Base-by-base conservation (phyloP, 2,113 vertebrate genomes). In the Nettapus auritus region DNA sequence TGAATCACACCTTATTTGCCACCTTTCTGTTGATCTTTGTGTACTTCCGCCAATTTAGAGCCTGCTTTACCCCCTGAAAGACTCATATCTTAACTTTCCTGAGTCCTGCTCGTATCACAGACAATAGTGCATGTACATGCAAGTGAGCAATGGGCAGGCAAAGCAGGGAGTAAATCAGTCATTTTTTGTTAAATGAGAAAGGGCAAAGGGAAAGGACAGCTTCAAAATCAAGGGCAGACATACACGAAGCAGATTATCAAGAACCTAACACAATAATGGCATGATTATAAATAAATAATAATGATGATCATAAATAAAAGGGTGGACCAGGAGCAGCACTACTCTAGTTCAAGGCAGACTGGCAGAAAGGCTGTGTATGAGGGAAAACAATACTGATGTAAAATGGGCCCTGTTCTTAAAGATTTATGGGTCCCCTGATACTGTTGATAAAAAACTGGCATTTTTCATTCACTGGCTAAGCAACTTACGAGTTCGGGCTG, bases 111-210 rank as follows among this genome's bases (percentile, higher is more conserved):
- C 44, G 31, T 8, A 50, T 28, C 38, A 48, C 26, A 63, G 64
- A 70, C 21, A 56, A 5, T 17, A 38, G 19, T 2, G 3, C 0
- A 2, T 5, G 9, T 34, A 63, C 28, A 22, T n/a, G 13, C 6
- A 64, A 68, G 29, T 20, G 57, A 83, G 64, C 76, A 92, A 56
- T 1, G 2, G 38, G 15, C 5, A 8, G 36, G 25, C 23, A 84
- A 69, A 80, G 25, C 31, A 60, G n/a, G 36, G 64, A 82, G 34
- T 36, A 89, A 89, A 85, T 53, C 4, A 75, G 40, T 50, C n/a
- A 34, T 29, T 90, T 36, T 33, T 52, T 68, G 5, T 13, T 36
- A 26, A 82, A 78, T 12, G 21, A 83, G 40, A 76, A 84, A 82
- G 38, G n/a, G 7, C 34, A 88, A 73, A 55, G 22, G 22, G 42